phyloP scores from a whole-genome alignment of 2,797 vertebrate genomes.

The Hydrophis major region DNA sequence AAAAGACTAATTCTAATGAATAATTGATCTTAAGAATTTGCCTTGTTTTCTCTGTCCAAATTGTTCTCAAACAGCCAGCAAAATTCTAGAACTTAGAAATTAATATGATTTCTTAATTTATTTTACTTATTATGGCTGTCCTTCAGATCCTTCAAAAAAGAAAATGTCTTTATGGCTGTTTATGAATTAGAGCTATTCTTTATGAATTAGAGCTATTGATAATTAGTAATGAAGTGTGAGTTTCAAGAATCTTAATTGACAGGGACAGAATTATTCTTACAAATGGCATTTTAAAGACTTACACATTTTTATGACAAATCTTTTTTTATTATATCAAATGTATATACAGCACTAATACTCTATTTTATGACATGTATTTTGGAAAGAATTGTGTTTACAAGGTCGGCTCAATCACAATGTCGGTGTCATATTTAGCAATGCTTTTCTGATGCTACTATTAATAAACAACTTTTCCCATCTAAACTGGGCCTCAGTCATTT shows the following conservation, averaged over 20 bases:
- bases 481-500: background rate
- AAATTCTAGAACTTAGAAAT: slow-evolving; percentile 59
- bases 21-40: slow-evolving; percentile 70
- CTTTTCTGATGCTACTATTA: background rate
- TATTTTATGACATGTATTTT: background rate
- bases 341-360: background rate
- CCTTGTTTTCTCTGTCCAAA: slow-evolving; percentile 71
- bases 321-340: background rate
- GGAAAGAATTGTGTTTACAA: background rate
- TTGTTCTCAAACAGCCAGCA: slow-evolving; percentile 69
- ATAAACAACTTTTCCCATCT: background rate
- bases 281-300: background rate
- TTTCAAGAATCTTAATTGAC: slow-evolving; percentile 31
- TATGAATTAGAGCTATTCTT: slow-evolving; percentile 28
- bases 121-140: slow-evolving; percentile 47
- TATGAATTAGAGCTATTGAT: slow-evolving; percentile 26
- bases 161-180: slow-evolving; percentile 18
- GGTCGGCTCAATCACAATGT: background rate
- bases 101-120: slow-evolving; percentile 57
- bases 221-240: slow-evolving; percentile 41
- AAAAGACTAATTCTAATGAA: slow-evolving; percentile 70
- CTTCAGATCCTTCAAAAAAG: slow-evolving; percentile 27
- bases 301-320: background rate
- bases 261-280: background rate
- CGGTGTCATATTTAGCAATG: background rate